These are phyloP conservation scores for Gulo gulo DNA, from an alignment of 2,113 vertebrate genomes.

Conservation along the genomic window DNA sequence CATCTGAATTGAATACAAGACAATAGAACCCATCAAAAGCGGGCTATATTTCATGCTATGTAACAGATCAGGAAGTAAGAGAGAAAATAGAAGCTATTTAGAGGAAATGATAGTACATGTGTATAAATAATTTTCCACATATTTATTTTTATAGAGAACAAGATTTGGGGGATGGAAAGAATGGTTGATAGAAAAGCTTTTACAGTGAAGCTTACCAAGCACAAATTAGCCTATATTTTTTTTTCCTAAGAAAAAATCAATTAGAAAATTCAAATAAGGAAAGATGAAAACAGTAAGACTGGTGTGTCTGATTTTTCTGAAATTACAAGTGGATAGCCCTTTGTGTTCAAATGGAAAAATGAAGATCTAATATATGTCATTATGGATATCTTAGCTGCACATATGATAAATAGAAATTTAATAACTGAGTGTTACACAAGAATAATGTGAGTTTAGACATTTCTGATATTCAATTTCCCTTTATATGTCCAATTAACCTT, in stretches of 20 bases:
- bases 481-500: slow-evolving; percentile 82
- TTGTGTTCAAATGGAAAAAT: not conserved
- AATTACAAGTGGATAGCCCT: not conserved
- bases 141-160: not conserved
- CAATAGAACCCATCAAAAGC: not conserved
- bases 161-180: not conserved
- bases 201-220: not conserved
- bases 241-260: not conserved
- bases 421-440: slow-evolving; percentile 10
- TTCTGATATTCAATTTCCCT: slow-evolving; percentile 57
- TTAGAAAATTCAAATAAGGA: not conserved
- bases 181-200: not conserved
- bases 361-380: not conserved
- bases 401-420: not conserved
- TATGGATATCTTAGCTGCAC: not conserved
- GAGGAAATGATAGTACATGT: not conserved
- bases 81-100: not conserved
- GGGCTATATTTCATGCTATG: not conserved
- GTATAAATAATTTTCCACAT: not conserved
- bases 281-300: not conserved
- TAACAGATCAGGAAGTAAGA: not conserved
- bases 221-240: not conserved
- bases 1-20: not conserved
- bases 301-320: not conserved
- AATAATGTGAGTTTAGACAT: slow-evolving; percentile 32